These are phyloP conservation scores for Bradypodion ventrale DNA, from an alignment of 2,797 vertebrate species.

Conservation along the genomic window DNA sequence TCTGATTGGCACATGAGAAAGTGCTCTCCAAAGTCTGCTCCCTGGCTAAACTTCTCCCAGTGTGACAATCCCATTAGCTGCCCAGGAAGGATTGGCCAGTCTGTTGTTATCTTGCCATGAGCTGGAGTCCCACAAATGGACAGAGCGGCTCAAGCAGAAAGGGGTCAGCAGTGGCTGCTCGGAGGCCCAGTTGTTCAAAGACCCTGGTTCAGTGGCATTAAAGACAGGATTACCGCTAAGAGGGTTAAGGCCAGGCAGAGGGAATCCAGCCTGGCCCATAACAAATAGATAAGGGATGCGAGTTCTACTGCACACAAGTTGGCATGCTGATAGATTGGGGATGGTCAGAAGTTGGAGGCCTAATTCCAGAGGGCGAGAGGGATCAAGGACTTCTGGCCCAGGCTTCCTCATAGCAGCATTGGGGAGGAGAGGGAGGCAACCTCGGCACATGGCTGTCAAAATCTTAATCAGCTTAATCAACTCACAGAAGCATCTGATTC, in stretches of 20 bases:
- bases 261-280: conserved; percentile 54
- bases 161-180: conserved; percentile 52
- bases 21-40: conserved; percentile 58
- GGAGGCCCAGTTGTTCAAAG: conserved; percentile 66
- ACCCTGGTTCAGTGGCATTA: conserved; percentile 64
- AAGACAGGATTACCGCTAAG: conserved; percentile 70
- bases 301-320: conserved; percentile 25
- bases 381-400: conserved; percentile 41
- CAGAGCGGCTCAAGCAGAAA: conserved; percentile 55
- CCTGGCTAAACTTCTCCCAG: conserved; percentile 58
- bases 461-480: background rate
- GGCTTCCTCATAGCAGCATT: background rate
- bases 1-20: background rate
- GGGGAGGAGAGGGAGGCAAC: background rate
- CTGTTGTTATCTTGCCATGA: conserved; percentile 60
- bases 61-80: conserved; percentile 70
- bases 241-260: conserved; percentile 65
- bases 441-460: background rate
- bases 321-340: conserved; percentile 40
- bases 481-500: background rate
- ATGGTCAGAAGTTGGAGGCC: conserved; percentile 48
- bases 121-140: conserved; percentile 60
- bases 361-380: conserved; percentile 52
- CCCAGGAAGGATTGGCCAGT: conserved; percentile 64
- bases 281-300: conserved; percentile 64